phyloP scores from a whole-genome alignment of 2,888 invertebrate genomes.

The Chymomyza procnemis region DNA sequence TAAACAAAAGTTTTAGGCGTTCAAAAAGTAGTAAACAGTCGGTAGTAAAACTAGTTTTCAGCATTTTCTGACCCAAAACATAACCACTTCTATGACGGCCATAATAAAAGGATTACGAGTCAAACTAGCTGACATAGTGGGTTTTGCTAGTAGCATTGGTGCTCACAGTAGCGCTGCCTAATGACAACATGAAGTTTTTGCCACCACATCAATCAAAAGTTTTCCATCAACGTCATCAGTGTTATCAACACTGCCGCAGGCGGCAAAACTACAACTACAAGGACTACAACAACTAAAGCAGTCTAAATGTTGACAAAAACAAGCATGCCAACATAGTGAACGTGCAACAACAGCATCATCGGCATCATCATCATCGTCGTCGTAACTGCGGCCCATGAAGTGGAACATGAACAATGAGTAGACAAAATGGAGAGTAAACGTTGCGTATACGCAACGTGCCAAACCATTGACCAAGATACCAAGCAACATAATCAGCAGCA shows the following conservation, averaged over 20 bases:
- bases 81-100: not conserved
- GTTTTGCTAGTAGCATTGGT: not conserved
- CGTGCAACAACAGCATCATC: constrained; percentile 14
- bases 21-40: constrained; percentile 4
- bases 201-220: constrained; percentile 74
- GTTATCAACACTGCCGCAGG: constrained; percentile 68
- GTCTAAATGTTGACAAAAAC: constrained; percentile 46
- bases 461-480: not conserved
- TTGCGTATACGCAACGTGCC: constrained; percentile 57
- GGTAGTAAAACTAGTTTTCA: not conserved
- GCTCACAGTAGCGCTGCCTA: constrained; percentile 42
- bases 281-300: not conserved
- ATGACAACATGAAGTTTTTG: constrained; percentile 71
- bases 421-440: constrained; percentile 17
- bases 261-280: constrained; percentile 47
- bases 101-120: not conserved
- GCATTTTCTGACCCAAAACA: not conserved
- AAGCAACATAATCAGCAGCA: constrained; percentile 37
- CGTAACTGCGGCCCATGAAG: constrained; percentile 7
- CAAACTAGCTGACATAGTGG: not conserved
- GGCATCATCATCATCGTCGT: constrained; percentile 31
- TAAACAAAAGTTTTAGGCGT: constrained; percentile 62
- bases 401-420: not conserved
- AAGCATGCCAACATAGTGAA: constrained; percentile 16
- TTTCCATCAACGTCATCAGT: constrained; percentile 74